Base-by-base conservation (phyloP, 2,113 vertebrate species). In the Lipophrys pholis region DNA sequence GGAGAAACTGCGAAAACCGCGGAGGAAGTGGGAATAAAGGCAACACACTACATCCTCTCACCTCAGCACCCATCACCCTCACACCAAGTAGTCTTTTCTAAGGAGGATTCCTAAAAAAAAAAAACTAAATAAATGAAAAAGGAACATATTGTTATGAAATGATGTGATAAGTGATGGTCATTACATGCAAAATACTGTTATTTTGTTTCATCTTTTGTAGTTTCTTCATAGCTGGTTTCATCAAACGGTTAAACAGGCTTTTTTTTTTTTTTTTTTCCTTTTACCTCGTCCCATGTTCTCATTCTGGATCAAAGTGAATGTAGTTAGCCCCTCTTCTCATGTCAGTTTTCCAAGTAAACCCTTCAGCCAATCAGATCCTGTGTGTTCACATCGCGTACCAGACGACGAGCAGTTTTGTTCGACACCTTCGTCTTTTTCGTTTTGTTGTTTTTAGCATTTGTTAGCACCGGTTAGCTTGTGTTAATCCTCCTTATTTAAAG, bases 21-120 rank as follows among this genome's bases (percentile, higher is more conserved):
- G 56, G 40, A 56, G 15, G 59, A 73, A 54, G 63, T 36, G 70
- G 58, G 30, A 50, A 73, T 43, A 9, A 79, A 76, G 53, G 43
- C 74, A 81, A 81, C 21, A 78, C 76, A 81, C 81, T 79, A 81
- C 74, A 66, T 51, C 16, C 63, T 56, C 55, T 36, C 56, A 65
- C 54, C 57, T 64, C 53, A 56, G 50, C 67, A 54, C 38, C 53
- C 51, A 60, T 69, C 55, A 76, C 71, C 72, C 66, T 55, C 45
- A 43, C 81, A 82, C 76, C 77, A 86, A 81, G 72, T 89, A 85
- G 82, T 82, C 79, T 87, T 89, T 88, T 93, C 69, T 87, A 87
- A 79, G 73, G 21, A 30, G 21, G 21, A 30, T 30, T 30, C 21
- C 21, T 30, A 30, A 30, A 30, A 30, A 58, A 79, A 64, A 68